Evolutionary conservation across 2,888 invertebrate species (phyloP), one percentile per base, ranked within the genome.

Genomic region (Agapostemon virescens): DNA sequence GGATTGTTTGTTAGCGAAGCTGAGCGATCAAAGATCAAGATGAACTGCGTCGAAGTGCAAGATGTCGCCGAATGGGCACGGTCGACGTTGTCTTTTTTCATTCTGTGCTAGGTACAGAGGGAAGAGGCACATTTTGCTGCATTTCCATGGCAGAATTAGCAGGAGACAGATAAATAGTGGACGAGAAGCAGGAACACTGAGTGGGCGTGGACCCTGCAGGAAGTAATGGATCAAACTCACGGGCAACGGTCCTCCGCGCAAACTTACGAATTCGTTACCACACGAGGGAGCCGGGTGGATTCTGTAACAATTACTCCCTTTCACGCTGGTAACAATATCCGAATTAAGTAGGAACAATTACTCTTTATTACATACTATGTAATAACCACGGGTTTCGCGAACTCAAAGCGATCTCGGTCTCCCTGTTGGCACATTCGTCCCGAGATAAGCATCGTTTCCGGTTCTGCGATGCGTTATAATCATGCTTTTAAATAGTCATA

Each of bases 181-280:
- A 88, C 84, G 88, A 85, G 84, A 77, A 87, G 83, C 86, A 86
- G 87, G 85, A 90, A 91, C 91, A 91, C 89, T 90, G 89, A 91
- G 91, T 90, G 88, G 91, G 91, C 91, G 91, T 90, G 91, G 88
- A 89, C 83, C 86, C 87, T 87, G 86, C 91, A 91, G 91, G 91
- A 91, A 91, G 91, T 88, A 89, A 91, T 91, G 91, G 91, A 91
- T 91, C 91, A 91, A 90, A 91, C 88, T 90, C 89, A 86, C 85
- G 83, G 82, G 82, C 76, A 75, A 78, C 84, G 74, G 79, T 82
- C 81, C 80, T 82, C 73, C 68, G 77, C 77, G 77, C 80, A 49
- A 86, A 82, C 82, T 85, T 86, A 88, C 84, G 84, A 83, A 88
- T 87, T 87, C 85, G 84, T 87, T 85, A 79, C 77, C 71, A 73